Conservation (phyloP, 2,797 vertebrate species). For the Girardinus metallicus region DNA sequence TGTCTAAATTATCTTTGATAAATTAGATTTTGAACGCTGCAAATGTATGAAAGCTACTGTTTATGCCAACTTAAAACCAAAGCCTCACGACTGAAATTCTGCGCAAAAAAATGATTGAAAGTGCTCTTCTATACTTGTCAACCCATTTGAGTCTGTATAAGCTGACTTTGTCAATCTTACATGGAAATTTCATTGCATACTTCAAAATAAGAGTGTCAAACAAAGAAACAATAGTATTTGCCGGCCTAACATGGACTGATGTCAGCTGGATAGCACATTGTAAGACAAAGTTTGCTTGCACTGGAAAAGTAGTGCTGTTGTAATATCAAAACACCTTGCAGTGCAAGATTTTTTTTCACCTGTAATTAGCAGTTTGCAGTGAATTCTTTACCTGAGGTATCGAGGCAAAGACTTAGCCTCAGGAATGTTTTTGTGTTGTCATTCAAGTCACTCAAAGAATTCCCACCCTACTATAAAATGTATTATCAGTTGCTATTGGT, state of each 20-base stretch:
- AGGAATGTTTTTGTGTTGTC: neutral
- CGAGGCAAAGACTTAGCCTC: neutral
- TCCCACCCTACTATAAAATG: neutral
- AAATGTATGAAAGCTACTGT: too few relatives aligned
- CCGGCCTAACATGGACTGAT: neutral
- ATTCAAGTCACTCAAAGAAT: neutral
- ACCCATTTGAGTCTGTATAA: neutral
- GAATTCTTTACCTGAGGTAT: neutral
- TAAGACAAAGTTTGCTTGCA: neutral
- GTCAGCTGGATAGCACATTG: neutral
- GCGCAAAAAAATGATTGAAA: neutral
- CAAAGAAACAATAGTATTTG: neutral
- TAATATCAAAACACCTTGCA: neutral
- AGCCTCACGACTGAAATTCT: too few relatives aligned
- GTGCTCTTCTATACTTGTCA: neutral
- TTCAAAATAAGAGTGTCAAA: neutral
- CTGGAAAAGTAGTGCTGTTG: neutral
- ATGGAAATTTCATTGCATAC: neutral
- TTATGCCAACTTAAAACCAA: too few relatives aligned
- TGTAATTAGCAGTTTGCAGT: neutral
- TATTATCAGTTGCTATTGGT: neutral
- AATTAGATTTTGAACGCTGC: neutral
- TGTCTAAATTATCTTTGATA: neutral
- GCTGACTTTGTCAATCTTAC: neutral
- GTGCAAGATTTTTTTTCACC: neutral